Evolutionary conservation across 2,797 vertebrate genomes (phyloP).

Genomic region (Gallinago solitaria): DNA sequence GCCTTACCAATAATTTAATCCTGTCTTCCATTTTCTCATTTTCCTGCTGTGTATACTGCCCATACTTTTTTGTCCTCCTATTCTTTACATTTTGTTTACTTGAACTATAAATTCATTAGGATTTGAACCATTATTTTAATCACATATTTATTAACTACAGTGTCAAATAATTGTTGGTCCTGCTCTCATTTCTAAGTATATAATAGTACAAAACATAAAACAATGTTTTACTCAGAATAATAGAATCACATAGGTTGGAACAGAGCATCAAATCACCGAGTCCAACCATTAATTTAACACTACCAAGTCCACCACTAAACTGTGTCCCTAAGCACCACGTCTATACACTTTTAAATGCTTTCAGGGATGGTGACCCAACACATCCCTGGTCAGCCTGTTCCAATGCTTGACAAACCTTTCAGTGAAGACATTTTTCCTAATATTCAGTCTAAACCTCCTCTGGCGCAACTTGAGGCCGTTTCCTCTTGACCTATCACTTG

Average conservation of each 20-base stretch:
- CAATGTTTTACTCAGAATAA: not conserved
- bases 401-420: fast-evolving
- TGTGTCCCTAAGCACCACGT: not conserved
- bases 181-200: not conserved
- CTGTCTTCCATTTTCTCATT: not conserved
- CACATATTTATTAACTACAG: not conserved
- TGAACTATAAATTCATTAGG: not conserved
- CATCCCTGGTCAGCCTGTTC: not conserved
- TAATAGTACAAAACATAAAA: not conserved
- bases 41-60: not conserved
- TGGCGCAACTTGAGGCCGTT: not conserved
- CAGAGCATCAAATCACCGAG: not conserved
- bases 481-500: not conserved
- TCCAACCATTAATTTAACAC: not conserved
- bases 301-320: not conserved
- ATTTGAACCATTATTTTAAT: not conserved
- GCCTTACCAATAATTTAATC: not conserved
- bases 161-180: not conserved
- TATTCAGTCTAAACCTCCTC: not conserved
- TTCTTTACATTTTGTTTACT: not conserved
- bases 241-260: not conserved
- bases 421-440: not conserved
- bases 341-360: not conserved
- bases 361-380: not conserved
- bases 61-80: not conserved